Evolutionary conservation across 2,797 vertebrate species (phyloP).

Genomic region (Dendrocincla tyrannina): DNA sequence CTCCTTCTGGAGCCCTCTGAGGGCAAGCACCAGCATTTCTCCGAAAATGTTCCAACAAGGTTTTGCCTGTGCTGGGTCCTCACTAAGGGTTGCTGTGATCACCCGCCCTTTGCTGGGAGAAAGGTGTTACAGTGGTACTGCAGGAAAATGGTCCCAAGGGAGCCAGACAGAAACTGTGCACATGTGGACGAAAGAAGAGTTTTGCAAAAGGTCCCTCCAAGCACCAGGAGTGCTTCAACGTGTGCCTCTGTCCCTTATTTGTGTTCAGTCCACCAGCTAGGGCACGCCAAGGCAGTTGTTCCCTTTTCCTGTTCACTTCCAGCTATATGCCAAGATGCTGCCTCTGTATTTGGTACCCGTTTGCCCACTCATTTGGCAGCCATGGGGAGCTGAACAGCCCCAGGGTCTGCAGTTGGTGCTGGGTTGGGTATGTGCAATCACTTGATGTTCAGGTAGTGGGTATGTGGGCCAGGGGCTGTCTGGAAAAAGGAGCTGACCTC

Average conservation of each 20-base stretch:
- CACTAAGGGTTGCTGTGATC: neutral
- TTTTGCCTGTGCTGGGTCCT: neutral
- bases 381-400: slow-evolving; percentile 66
- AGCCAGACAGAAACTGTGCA: neutral
- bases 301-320: slow-evolving; percentile 35
- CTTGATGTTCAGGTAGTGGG: neutral
- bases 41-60: neutral
- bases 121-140: neutral
- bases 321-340: slow-evolving; percentile 13
- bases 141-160: neutral
- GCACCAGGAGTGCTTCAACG: neutral
- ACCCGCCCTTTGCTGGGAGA: neutral
- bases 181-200: rapidly evolving
- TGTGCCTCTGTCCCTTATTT: neutral
- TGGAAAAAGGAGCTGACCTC: neutral
- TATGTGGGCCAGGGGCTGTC: neutral
- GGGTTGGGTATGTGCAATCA: neutral
- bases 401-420: neutral
- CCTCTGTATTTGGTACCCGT: neutral
- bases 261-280: slow-evolving; percentile 47
- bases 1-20: neutral
- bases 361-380: slow-evolving; percentile 63
- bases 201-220: neutral
- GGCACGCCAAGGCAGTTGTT: neutral
- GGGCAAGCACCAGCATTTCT: neutral